A percentile compares a stretch with the other conserved stretches of the same genome.
These are phyloP conservation scores for Morinoia aosen DNA, from an alignment of 2,888 invertebrate genomes.

Conservation along the genomic window DNA sequence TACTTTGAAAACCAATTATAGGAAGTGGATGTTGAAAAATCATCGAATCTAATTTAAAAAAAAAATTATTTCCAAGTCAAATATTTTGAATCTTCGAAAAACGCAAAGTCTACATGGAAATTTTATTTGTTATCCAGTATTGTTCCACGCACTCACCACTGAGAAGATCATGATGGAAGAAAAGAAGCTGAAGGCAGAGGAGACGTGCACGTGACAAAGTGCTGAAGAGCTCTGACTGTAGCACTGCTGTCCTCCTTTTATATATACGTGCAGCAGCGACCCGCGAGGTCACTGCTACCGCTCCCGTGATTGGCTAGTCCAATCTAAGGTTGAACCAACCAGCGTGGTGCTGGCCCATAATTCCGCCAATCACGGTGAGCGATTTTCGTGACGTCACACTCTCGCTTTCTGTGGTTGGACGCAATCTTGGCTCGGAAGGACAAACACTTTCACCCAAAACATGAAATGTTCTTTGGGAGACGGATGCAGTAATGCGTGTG, in stretches of 20 bases:
- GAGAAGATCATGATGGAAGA: neutral
- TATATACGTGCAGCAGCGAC: neutral
- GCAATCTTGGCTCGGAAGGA: neutral
- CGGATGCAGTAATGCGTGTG: too few relatives aligned
- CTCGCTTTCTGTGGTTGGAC: neutral
- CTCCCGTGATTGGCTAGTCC: neutral
- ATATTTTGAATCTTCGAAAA: too few relatives aligned
- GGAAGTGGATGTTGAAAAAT: too few relatives aligned
- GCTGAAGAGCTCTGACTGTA: neutral
- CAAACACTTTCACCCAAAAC: neutral
- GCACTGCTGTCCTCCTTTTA: neutral
- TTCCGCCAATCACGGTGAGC: neutral
- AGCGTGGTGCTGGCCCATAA: neutral
- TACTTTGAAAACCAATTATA: too few relatives aligned
- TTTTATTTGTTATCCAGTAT: too few relatives aligned
- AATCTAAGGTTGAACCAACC: neutral
- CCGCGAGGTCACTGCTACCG: neutral
- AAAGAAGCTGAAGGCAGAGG: neutral
- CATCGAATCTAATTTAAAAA: too few relatives aligned
- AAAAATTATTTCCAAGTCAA: too few relatives aligned
- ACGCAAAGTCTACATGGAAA: too few relatives aligned
- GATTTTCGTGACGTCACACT: slow-evolving; percentile 28
- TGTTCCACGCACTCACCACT: neutral
- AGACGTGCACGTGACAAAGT: neutral
- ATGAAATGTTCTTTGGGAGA: too few relatives aligned